These are phyloP conservation scores for Leuciscus waleckii DNA, from an alignment of 2,797 vertebrate species.

Conservation along the genomic window DNA sequence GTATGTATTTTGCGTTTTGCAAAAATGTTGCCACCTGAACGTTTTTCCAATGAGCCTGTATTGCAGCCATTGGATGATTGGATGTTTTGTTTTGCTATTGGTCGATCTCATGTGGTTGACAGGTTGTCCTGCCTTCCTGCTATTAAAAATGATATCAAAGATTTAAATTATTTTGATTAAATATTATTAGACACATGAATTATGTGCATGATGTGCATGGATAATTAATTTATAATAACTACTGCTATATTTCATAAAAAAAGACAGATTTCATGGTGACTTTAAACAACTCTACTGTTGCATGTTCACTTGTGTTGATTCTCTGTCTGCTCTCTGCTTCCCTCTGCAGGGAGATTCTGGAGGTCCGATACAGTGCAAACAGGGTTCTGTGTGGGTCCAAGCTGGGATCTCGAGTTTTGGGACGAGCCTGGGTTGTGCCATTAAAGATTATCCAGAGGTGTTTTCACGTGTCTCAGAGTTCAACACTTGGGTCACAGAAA, in stretches of 20 bases:
- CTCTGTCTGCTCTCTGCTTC: slow-evolving; percentile 24
- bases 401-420: slow-evolving; percentile 72
- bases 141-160: too few species aligned
- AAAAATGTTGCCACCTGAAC: too few species aligned
- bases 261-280: neutral
- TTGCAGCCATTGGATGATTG: too few species aligned
- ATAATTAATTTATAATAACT: neutral
- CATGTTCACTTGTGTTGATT: neutral
- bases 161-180: neutral
- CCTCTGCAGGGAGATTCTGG: slow-evolving; percentile 75
- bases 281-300: neutral
- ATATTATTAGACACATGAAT: neutral
- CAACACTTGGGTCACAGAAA: slow-evolving; percentile 66
- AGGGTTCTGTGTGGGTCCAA: slow-evolving; percentile 70
- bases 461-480: slow-evolving; percentile 71
- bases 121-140: too few species aligned
- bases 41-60: too few species aligned
- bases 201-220: too few species aligned
- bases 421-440: slow-evolving; percentile 62
- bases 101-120: too few species aligned
- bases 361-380: slow-evolving; percentile 73
- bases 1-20: too few species aligned
- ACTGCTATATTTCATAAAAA: neutral
- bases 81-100: too few species aligned
- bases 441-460: slow-evolving; percentile 64